These are phyloP conservation scores for Campoletis sonorensis DNA, from an alignment of 1,140 invertebrate genomes.

Conservation along the genomic window DNA sequence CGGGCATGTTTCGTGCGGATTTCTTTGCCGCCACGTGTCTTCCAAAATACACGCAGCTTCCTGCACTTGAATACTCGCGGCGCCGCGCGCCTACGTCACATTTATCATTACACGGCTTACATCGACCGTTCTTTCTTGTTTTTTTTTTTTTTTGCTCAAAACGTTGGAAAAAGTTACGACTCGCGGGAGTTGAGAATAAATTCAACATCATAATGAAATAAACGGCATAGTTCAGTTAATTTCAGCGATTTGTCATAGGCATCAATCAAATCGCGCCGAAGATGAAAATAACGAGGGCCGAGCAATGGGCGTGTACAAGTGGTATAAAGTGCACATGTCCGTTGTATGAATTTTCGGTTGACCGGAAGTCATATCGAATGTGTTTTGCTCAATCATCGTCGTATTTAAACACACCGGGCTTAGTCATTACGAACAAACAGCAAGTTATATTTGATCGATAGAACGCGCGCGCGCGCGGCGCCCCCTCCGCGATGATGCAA, in stretches of 20 bases:
- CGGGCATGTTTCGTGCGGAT: slow-evolving; percentile 36
- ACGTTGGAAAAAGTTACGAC: no score
- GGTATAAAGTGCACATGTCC: not conserved
- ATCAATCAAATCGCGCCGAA: not conserved
- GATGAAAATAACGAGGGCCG: not conserved
- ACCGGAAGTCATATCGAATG: slow-evolving; percentile 18
- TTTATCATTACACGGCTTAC: no score
- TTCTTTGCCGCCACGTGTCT: slow-evolving; percentile 1
- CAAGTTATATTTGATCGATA: slow-evolving; percentile 69
- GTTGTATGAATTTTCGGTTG: not conserved
- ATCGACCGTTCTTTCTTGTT: no score
- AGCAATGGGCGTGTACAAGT: not conserved
- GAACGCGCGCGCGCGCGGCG: no score
- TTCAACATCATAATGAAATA: no score
- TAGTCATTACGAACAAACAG: slow-evolving; percentile 65
- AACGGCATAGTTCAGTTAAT: no score
- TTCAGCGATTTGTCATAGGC: no score
- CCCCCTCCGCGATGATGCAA: slow-evolving; percentile 55
- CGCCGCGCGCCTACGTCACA: no score
- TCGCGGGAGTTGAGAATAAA: no score
- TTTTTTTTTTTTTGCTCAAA: no score
- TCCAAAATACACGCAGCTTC: not conserved
- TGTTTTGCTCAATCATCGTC: not conserved
- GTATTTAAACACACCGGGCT: slow-evolving; percentile 23
- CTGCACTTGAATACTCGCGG: not conserved